Evolutionary conservation across 2,113 vertebrate genomes (phyloP), one percentile per base, ranked within the genome.

Genomic region (Lamprologus sp.): DNA sequence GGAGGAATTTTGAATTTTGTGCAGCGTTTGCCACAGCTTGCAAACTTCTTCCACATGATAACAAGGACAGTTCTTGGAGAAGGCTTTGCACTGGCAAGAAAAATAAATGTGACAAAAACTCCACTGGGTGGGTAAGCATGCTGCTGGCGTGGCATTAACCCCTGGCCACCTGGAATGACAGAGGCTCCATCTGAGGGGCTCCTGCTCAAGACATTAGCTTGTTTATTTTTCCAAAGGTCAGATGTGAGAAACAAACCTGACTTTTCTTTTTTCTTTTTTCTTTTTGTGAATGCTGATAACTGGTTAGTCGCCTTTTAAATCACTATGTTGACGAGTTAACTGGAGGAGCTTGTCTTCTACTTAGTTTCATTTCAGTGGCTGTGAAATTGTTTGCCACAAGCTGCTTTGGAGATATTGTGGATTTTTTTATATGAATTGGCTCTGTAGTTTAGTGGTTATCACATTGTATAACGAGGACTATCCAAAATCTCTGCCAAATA

Each of bases 201-300:
- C 42, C 86, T 86, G 89, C 81, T 91, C 79, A 51, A 89, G 65
- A 89, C 89, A 87, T 91, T 79, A 88, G 58, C 45, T 73, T 92
- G 86, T 93, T 95, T 94, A 84, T 94, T 95, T 94, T 92, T 68
- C 55, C 55, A 90, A 84, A 92, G 86, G 86, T 88, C 89, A 92
- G 86, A 91, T 28, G 58, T 88, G 81, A 89, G 58, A 86, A 89
- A 91, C 75, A 82, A 81, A 84, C 53, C 84, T 84, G 84, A 37
- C 49, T 13, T 7, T 88, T 85, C 83, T 92, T 92, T 75, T 90
- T 87, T 47, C 90, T 79, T 77, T 92, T 79, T 91, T 90, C 87
- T 92, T 79, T 77, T 86, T 42, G 55, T 53, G 58, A 63, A 79
- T 68, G 65, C 28, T 86, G 85, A 87, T 89, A 68, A 33, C 19